A percentile compares a stretch with the other conserved stretches of the same genome.
Evolutionary conservation across 1,140 invertebrate species (phyloP).

Genomic region (Nylanderia fulva): DNA sequence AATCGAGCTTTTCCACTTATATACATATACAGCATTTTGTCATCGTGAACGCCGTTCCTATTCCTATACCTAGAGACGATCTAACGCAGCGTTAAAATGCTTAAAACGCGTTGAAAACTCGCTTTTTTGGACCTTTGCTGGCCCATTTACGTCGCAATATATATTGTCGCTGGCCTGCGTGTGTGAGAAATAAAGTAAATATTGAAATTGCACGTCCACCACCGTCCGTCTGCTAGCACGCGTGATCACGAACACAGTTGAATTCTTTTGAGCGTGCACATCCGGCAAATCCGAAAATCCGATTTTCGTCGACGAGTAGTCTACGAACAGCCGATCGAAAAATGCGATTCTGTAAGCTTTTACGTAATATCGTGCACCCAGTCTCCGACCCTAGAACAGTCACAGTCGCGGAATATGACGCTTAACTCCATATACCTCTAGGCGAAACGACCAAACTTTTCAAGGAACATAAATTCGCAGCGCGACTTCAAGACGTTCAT

Average conservation of each 20-base stretch:
- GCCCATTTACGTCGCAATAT: conserved; percentile 21
- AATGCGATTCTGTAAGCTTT: conserved; percentile 74
- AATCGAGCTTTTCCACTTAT: conserved; percentile 1
- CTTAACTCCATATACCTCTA: conserved; percentile 53
- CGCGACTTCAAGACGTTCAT: conserved; percentile 62
- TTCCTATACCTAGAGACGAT: conserved; percentile 5
- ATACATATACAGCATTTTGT: neutral
- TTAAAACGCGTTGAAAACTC: conserved; percentile 34
- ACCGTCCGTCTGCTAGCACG: conserved; percentile 12
- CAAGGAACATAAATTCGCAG: conserved; percentile 44
- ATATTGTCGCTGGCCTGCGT: neutral
- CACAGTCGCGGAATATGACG: conserved; percentile 48
- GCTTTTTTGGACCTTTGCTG: conserved; percentile 15
- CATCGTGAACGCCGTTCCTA: neutral
- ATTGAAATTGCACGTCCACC: conserved; percentile 57
- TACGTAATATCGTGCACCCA: conserved; percentile 68
- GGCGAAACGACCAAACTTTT: conserved; percentile 56
- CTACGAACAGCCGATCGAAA: conserved; percentile 66
- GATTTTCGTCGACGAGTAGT: conserved; percentile 61
- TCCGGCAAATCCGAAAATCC: conserved; percentile 73
- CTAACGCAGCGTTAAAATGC: conserved; percentile 28
- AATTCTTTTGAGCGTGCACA: conserved; percentile 68
- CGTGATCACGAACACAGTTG: conserved; percentile 48
- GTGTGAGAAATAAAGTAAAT: conserved; percentile 58
- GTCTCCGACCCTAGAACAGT: conserved; percentile 17